These are phyloP conservation scores for Sparidentex hasta DNA, from an alignment of 2,797 vertebrate species.

Conservation along the genomic window DNA sequence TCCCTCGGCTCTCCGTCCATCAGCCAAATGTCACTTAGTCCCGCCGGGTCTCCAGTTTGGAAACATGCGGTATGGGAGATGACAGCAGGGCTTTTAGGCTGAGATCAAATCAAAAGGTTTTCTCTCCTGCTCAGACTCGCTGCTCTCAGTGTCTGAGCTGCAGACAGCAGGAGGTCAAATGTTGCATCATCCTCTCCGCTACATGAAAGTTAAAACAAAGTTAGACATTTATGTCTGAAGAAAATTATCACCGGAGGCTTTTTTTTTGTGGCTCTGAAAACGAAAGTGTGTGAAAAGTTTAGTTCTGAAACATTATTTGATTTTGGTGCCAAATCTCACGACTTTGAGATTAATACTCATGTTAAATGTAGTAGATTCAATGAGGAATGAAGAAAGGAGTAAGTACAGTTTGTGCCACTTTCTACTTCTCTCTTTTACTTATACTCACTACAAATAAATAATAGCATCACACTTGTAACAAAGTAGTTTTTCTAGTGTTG, in stretches of 20 bases:
- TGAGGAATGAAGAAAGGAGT: too few species aligned
- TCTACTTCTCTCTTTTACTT: too few species aligned
- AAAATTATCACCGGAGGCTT: neutral
- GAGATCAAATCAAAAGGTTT: slow-evolving; percentile 23
- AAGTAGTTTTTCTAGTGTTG: too few species aligned
- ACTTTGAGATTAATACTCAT: too few species aligned
- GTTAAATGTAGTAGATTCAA: too few species aligned
- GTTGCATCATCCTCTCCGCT: neutral
- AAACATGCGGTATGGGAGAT: slow-evolving; percentile 11
- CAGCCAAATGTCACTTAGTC: slow-evolving; percentile 49
- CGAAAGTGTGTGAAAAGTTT: too few species aligned
- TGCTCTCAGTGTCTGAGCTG: neutral
- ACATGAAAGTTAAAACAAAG: neutral
- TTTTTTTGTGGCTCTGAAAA: neutral
- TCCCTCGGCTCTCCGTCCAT: slow-evolving; percentile 13
- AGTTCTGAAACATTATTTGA: too few species aligned
- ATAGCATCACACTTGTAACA: too few species aligned
- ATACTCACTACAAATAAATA: too few species aligned
- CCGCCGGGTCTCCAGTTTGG: slow-evolving; percentile 34
- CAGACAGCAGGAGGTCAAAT: slow-evolving; percentile 11
- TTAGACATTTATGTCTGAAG: neutral
- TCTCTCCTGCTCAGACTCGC: slow-evolving; percentile 17
- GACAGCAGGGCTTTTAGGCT: slow-evolving; percentile 48
- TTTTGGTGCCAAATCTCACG: too few species aligned
- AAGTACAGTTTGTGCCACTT: too few species aligned